Evolutionary conservation across 2,888 invertebrate genomes (phyloP).

Genomic region (Thymelicus lineola): DNA sequence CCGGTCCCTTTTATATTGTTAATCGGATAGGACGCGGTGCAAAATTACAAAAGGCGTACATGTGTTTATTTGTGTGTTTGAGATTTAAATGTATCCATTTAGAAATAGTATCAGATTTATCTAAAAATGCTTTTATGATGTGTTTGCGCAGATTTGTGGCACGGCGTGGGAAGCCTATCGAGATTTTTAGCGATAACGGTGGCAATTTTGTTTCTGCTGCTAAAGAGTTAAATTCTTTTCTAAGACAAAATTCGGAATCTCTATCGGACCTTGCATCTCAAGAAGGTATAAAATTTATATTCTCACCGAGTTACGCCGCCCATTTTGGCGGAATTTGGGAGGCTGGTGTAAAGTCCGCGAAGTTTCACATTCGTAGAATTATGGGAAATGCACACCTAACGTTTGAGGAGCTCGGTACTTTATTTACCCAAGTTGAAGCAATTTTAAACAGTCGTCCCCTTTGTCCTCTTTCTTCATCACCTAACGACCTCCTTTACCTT

Average conservation of each 20-base stretch:
- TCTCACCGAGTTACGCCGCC: not conserved
- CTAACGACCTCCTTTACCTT: too few relatives aligned
- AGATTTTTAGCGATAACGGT: too few relatives aligned
- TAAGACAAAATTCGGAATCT: not conserved
- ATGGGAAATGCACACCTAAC: too few relatives aligned
- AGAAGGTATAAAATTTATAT: not conserved
- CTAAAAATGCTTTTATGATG: not conserved
- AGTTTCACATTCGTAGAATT: too few relatives aligned
- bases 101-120: conserved; percentile 10
- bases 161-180: too few relatives aligned
- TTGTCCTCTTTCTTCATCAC: too few relatives aligned
- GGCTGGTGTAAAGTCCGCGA: not conserved
- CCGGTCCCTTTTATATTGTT: conserved; percentile 13
- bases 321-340: not conserved
- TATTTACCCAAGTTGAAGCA: too few relatives aligned
- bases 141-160: too few relatives aligned
- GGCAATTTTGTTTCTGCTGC: not conserved
- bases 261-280: not conserved
- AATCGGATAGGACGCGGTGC: conserved; percentile 7
- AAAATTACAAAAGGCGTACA: conserved; percentile 7
- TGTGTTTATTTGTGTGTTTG: conserved; percentile 12
- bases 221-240: not conserved
- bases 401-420: too few relatives aligned
- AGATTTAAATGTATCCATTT: conserved; percentile 13
- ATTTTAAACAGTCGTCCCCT: conserved; percentile 2